Conservation (phyloP, 2,113 vertebrate species). For the Synodontis membranacea region DNA sequence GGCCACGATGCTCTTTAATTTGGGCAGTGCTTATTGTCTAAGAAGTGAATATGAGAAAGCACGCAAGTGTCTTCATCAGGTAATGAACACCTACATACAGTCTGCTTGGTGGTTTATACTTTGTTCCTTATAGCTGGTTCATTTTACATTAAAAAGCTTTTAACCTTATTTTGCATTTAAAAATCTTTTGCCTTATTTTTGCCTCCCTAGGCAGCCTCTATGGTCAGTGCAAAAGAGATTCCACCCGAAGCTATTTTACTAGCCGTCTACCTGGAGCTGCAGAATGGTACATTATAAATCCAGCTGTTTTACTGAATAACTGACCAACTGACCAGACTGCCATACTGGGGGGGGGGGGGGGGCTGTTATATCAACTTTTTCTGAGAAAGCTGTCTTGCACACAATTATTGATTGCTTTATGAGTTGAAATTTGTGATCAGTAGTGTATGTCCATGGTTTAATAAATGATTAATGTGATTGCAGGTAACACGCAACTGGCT, state of each 20-base stretch:
- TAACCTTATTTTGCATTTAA: not conserved
- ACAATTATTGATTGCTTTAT: not conserved
- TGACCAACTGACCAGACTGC: not conserved
- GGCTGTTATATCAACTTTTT: not conserved
- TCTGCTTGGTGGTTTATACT: not conserved
- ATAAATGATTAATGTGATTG: slow-evolving; percentile 6
- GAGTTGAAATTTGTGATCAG: not conserved
- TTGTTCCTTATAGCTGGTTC: not conserved
- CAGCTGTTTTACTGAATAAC: not conserved
- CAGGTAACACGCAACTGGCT: slow-evolving; percentile 96
- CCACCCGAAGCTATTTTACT: slow-evolving; percentile 95
- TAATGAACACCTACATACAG: slow-evolving; percentile 54
- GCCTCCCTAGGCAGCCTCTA: slow-evolving; percentile 82
- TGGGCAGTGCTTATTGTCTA: slow-evolving; percentile 95
- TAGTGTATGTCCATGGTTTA: not conserved
- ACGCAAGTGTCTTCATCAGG: slow-evolving; percentile 96
- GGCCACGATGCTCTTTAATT: slow-evolving; percentile 97
- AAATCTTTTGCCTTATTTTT: slow-evolving; percentile 39
- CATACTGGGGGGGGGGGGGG: no score
- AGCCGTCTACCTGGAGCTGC: slow-evolving; percentile 94
- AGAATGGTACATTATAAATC: slow-evolving; percentile 79
- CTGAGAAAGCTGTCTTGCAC: not conserved
- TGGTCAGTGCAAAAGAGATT: slow-evolving; percentile 94
- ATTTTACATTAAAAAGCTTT: not conserved
- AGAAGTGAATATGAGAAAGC: slow-evolving; percentile 98